Evolutionary conservation across 2,797 vertebrate species (phyloP).

Genomic region (Lepus townsendii): DNA sequence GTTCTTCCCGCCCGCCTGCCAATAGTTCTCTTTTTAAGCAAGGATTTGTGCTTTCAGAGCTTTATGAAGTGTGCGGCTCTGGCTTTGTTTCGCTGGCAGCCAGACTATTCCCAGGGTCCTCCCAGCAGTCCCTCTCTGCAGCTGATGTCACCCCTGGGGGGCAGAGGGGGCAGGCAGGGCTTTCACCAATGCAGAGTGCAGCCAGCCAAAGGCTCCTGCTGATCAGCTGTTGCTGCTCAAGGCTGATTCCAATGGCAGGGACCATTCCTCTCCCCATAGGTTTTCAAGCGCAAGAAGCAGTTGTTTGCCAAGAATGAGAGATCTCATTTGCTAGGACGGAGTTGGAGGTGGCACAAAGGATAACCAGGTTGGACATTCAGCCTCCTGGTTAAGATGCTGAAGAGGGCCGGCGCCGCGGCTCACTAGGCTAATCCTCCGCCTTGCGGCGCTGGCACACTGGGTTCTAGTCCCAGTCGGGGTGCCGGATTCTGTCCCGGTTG

Average conservation of each 20-base stretch:
- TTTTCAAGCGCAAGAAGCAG: slow-evolving; percentile 76
- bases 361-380: background rate
- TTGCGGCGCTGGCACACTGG: too few species aligned
- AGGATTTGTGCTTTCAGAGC: slow-evolving; percentile 60
- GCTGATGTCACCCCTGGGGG: slow-evolving; percentile 34
- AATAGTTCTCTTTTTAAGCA: slow-evolving; percentile 60
- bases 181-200: slow-evolving; percentile 31
- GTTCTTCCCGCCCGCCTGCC: slow-evolving; percentile 60
- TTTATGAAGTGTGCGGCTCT: background rate
- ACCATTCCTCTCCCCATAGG: slow-evolving; percentile 77
- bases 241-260: slow-evolving; percentile 73
- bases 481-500: too few species aligned
- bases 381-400: too few species aligned
- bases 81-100: slow-evolving; percentile 19
- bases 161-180: background rate
- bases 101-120: slow-evolving; percentile 17
- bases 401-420: too few species aligned
- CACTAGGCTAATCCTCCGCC: too few species aligned
- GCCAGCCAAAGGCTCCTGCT: slow-evolving; percentile 63
- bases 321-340: slow-evolving; percentile 8
- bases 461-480: too few species aligned
- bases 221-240: slow-evolving; percentile 87
- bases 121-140: background rate
- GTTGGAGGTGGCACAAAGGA: background rate
- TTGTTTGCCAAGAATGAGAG: slow-evolving; percentile 77